Evolutionary conservation across 2,888 invertebrate species (phyloP).

Genomic region (Pimpla rufipes): DNA sequence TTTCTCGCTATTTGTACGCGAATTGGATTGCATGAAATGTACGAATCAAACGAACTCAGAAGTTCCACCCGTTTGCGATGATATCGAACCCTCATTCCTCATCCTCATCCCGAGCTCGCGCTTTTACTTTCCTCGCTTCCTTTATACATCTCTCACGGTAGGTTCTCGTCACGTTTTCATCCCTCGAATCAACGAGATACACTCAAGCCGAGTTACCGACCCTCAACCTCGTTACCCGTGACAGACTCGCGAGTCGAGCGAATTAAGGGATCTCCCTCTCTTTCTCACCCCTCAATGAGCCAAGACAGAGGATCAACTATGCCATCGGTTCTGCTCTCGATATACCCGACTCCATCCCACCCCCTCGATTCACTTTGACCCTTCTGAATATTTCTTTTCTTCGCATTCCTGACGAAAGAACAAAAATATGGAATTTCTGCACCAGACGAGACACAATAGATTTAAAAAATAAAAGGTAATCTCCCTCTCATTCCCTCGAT

Average conservation of each 20-base stretch:
- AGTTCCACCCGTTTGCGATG: neutral
- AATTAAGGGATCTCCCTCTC: neutral
- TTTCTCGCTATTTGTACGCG: too few species aligned
- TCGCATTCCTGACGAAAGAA: neutral
- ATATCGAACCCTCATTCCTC: neutral
- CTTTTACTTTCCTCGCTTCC: slow-evolving; percentile 16
- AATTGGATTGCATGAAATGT: too few species aligned
- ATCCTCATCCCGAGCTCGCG: neutral
- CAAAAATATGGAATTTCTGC: neutral
- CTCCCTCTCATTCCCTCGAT: too few species aligned
- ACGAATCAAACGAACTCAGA: neutral
- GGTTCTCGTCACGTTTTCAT: slow-evolving; percentile 14
- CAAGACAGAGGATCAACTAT: neutral
- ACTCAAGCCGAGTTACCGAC: slow-evolving; percentile 4
- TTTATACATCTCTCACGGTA: neutral
- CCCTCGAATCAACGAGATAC: slow-evolving; percentile 6
- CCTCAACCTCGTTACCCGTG: slow-evolving; percentile 22
- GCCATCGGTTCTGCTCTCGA: neutral
- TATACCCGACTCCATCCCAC: too few species aligned
- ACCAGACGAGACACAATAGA: neutral
- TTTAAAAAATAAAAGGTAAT: too few species aligned
- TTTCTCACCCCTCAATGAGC: neutral
- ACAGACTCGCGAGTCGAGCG: slow-evolving; percentile 11
- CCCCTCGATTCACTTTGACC: too few species aligned
- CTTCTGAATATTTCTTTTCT: neutral